Percentiles rank a stretch among this genome's conserved stretches.
These are phyloP conservation scores for Oophaga sylvatica DNA, from an alignment of 2,797 vertebrate genomes.

Conservation along the genomic window DNA sequence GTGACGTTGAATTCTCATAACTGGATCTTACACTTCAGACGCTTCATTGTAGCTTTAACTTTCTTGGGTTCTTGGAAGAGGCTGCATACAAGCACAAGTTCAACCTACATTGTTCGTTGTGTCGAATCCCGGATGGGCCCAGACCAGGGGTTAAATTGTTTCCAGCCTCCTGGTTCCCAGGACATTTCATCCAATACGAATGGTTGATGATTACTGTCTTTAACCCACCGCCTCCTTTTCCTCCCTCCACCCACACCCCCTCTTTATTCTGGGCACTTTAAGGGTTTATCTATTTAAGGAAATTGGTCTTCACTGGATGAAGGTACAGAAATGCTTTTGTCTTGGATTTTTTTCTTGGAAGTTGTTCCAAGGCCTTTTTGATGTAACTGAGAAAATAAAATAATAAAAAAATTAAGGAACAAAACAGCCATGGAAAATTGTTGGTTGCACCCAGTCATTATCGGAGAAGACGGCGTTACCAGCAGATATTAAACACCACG, in stretches of 20 bases:
- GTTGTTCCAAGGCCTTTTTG: constrained; percentile 17
- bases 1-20: constrained; percentile 18
- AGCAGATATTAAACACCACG: constrained; percentile 66
- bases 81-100: constrained; percentile 40
- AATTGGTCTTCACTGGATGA: constrained; percentile 59
- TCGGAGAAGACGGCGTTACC: constrained; percentile 66
- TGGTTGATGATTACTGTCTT: constrained; percentile 56
- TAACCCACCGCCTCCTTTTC: neutral
- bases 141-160: constrained; percentile 58
- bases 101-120: constrained; percentile 15
- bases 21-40: constrained; percentile 48
- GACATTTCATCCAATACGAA: constrained; percentile 78
- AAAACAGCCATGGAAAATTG: constrained; percentile 44
- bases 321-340: constrained; percentile 52
- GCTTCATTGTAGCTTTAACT: constrained; percentile 31
- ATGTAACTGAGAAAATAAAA: neutral
- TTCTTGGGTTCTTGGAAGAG: constrained; percentile 9
- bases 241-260: neutral
- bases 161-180: constrained; percentile 68
- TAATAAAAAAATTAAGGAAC: constrained; percentile 22
- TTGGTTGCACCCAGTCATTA: constrained; percentile 56
- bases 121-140: constrained; percentile 7
- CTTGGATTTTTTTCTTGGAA: constrained; percentile 9
- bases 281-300: constrained; percentile 41
- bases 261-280: constrained; percentile 57